These are phyloP conservation scores for Beroe forskalii DNA, from an alignment of 37 sponge, comb jelly and placozoan species.

Conservation along the genomic window DNA sequence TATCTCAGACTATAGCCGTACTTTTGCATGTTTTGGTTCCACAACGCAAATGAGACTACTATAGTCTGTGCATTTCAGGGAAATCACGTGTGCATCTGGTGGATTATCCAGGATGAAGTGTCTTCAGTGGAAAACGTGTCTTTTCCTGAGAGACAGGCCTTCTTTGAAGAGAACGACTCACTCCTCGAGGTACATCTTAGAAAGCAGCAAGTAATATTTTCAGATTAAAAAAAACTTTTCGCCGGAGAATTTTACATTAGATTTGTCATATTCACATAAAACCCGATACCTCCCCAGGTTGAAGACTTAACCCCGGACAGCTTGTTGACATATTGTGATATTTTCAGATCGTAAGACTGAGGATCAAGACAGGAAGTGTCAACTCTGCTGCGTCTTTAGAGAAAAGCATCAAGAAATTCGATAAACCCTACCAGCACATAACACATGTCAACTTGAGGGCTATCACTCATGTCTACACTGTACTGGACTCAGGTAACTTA, in stretches of 20 bases:
- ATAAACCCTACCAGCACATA: background rate
- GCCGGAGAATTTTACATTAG: no score
- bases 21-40: no score
- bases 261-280: no score
- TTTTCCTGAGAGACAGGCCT: background rate
- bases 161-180: conserved; percentile 3
- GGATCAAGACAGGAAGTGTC: background rate
- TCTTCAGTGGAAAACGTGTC: background rate
- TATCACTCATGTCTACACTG: background rate
- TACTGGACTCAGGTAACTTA: background rate
- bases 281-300: no score
- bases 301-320: no score
- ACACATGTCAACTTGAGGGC: background rate
- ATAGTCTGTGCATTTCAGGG: background rate
- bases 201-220: no score
- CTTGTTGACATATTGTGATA: no score
- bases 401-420: background rate
- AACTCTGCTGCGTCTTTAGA: background rate
- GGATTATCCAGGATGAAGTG: background rate
- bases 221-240: no score
- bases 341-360: background rate
- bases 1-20: no score
- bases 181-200: background rate
- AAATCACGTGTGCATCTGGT: background rate
- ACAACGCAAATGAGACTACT: no score